These are phyloP conservation scores for Chironomus tepperi DNA, from an alignment of 1,140 invertebrate species.

Conservation along the genomic window DNA sequence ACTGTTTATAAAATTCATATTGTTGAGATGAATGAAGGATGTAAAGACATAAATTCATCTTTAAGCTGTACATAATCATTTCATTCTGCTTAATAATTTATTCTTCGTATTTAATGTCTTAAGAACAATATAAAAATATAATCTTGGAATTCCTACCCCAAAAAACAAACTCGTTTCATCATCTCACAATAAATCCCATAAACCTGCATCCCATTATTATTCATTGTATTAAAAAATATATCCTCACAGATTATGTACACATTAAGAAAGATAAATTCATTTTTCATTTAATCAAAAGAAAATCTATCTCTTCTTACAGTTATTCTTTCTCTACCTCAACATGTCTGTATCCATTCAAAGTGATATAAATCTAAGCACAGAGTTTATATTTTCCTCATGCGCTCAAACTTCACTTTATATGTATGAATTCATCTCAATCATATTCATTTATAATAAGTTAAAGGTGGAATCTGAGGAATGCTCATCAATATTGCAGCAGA, in stretches of 20 bases:
- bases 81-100: too few relatives aligned
- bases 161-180: too few relatives aligned
- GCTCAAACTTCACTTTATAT: not conserved
- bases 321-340: not conserved
- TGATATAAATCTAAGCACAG: not conserved
- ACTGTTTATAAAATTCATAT: not conserved
- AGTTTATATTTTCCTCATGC: not conserved
- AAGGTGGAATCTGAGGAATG: not conserved
- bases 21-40: not conserved
- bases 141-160: too few relatives aligned
- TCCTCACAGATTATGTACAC: not conserved
- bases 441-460: slow-evolving; percentile 8
- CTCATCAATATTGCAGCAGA: not conserved
- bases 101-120: too few relatives aligned
- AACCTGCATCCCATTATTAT: too few relatives aligned
- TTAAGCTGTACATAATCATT: not conserved
- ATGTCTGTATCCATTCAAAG: not conserved
- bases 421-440: not conserved
- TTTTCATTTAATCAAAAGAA: not conserved
- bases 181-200: too few relatives aligned
- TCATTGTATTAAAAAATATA: not conserved
- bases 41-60: not conserved
- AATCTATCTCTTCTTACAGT: not conserved
- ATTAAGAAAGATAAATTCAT: not conserved
- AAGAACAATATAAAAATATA: too few relatives aligned